Evolutionary conservation across 2,113 vertebrate species (phyloP).

Genomic region (Acinonyx jubatus): DNA sequence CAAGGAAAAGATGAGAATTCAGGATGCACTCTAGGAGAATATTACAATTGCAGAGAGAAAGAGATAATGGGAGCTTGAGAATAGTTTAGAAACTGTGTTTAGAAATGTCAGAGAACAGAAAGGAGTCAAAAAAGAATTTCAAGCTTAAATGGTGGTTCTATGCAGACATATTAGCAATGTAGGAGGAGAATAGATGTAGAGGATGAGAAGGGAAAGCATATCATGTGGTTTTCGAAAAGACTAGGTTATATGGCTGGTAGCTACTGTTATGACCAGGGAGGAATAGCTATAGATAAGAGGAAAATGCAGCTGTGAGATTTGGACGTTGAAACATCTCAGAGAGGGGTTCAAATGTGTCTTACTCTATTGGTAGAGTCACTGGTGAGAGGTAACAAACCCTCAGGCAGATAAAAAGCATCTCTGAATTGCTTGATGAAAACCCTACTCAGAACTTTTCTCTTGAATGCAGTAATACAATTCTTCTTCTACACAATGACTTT

Average conservation of each 20-base stretch:
- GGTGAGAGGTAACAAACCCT: background rate
- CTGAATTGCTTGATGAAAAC: background rate
- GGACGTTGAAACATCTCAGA: background rate
- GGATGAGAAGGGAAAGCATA: background rate
- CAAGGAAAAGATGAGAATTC: background rate
- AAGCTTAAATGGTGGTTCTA: background rate
- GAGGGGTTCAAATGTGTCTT: background rate
- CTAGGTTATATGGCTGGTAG: background rate
- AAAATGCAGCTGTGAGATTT: background rate
- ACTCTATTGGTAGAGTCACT: background rate
- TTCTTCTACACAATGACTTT: background rate
- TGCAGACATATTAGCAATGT: background rate
- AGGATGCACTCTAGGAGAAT: background rate
- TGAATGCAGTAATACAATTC: background rate
- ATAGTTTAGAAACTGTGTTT: background rate
- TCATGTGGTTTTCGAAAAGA: background rate
- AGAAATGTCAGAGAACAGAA: background rate
- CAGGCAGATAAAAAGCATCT: background rate
- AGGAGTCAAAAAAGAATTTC: background rate
- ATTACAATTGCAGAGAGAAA: background rate
- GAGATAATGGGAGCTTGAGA: background rate
- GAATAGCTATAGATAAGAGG: background rate
- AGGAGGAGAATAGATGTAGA: background rate
- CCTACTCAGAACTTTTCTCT: background rate
- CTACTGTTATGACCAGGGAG: background rate